Evolutionary conservation across 2,113 vertebrate genomes (phyloP), one percentile per base, ranked within the genome.

Genomic region (Apodemus speciosus): DNA sequence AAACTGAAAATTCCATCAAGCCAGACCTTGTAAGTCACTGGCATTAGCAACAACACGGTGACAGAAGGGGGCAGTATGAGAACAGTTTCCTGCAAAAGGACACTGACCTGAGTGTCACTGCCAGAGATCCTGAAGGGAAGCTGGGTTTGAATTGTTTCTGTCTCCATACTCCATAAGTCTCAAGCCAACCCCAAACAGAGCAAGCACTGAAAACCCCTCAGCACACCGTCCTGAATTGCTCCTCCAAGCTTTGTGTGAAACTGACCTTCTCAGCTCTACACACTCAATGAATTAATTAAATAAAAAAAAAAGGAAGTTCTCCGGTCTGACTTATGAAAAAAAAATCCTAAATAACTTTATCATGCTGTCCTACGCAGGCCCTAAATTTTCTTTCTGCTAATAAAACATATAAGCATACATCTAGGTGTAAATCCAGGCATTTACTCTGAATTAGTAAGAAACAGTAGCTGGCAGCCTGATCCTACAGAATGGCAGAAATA

Each of bases 41-140:
- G 10, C 27, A 62, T 20, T 79, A 68, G 68, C 25, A 91, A 81
- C 30, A 32, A 32, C n/a, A 76, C 16, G 91, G 20, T 40, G 91
- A 93, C 95, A 94, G 94, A 80, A 96, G 94, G 49, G 95, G 95
- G 92, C 97, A 96, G 92, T 94, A n/a, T 90, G 88, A 89, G 9
- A 77, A 89, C 56, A 76, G 75, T 80, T 32, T 85, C 68, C 81
- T 58, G 4, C 62, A 56, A 2, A 21, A 83, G 43, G 86, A 96
- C 69, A 3, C 25, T 49, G 13, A 25, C 8, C 46, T 16, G 73
- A 92, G 27, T 13, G 77, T 53, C 43, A 27, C 2, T 40, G 13
- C 43, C 9, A 7, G 88, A 76, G 20, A 71, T 51, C 30, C 25
- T 40, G 15, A 86, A 68, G 20, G 51, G 23, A 76, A 30, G 66